Conservation (phyloP, 2,888 invertebrate species). For the Apomyelois bistriatella region DNA sequence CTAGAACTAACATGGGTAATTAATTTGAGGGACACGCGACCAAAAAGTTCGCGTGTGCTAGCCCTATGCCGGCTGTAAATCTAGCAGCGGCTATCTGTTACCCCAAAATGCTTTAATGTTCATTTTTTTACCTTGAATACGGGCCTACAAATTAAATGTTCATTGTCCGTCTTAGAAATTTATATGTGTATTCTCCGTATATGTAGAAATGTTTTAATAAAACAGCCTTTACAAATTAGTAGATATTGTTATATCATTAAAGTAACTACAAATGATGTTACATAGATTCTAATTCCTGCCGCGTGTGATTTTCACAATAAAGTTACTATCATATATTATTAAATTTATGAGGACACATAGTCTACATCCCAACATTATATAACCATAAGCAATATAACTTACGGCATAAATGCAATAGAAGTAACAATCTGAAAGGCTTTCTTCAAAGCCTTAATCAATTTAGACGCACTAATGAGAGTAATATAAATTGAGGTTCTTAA, state of each 20-base stretch:
- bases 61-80: slow-evolving; percentile 16
- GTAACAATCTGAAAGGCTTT: slow-evolving; percentile 16
- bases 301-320: no score
- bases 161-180: no score
- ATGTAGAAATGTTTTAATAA: no score
- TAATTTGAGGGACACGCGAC: slow-evolving; percentile 74
- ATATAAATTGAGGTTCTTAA: slow-evolving; percentile 72
- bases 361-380: no score
- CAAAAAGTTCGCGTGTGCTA: slow-evolving; percentile 62
- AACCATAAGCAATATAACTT: neutral
- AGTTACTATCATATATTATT: no score
- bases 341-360: no score
- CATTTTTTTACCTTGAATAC: slow-evolving; percentile 4
- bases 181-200: no score
- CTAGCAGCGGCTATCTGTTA: slow-evolving; percentile 6
- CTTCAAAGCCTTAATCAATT: slow-evolving; percentile 61
- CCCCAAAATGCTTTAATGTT: slow-evolving; percentile 1
- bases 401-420: neutral
- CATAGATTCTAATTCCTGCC: no score
- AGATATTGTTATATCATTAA: no score
- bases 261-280: no score
- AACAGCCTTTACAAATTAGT: no score
- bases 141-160: neutral
- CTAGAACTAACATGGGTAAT: slow-evolving; percentile 71
- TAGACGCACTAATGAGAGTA: slow-evolving; percentile 69